Percentiles rank a stretch among this genome's conserved stretches.
Conservation (phyloP, 2,888 invertebrate genomes). For the Anthrax anthrax region DNA sequence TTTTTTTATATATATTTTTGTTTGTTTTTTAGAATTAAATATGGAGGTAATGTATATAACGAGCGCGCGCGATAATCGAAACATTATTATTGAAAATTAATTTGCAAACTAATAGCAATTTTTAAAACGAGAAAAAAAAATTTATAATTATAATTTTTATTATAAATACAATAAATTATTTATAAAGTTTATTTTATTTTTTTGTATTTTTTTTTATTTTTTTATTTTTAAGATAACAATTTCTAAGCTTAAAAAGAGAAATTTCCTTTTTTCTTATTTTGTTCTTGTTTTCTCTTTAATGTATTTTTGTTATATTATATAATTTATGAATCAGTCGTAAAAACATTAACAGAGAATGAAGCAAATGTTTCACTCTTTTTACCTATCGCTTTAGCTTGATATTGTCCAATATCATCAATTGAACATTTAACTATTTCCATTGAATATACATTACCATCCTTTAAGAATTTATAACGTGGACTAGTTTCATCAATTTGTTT, state of each 20-base stretch:
- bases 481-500: conserved; percentile 70
- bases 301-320: background rate
- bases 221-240: background rate
- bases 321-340: conserved; percentile 19
- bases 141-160: background rate
- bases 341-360: conserved; percentile 77
- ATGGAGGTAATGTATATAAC: background rate
- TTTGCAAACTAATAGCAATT: background rate
- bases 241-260: background rate
- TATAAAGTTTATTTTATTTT: background rate
- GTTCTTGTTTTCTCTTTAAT: background rate
- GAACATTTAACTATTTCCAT: conserved; percentile 62
- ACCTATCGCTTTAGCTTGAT: conserved; percentile 70
- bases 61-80: background rate
- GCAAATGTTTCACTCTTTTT: conserved; percentile 72
- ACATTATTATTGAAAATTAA: background rate
- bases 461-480: conserved; percentile 65
- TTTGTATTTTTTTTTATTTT: background rate
- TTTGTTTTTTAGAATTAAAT: too few relatives aligned
- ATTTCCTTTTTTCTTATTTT: background rate
- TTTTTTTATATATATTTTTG: too few relatives aligned
- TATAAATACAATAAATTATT: background rate
- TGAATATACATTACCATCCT: conserved; percentile 65
- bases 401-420: conserved; percentile 71
- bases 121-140: background rate